phyloP scores from a whole-genome alignment of 2,888 invertebrate genomes.

The Brenthis daphne region DNA sequence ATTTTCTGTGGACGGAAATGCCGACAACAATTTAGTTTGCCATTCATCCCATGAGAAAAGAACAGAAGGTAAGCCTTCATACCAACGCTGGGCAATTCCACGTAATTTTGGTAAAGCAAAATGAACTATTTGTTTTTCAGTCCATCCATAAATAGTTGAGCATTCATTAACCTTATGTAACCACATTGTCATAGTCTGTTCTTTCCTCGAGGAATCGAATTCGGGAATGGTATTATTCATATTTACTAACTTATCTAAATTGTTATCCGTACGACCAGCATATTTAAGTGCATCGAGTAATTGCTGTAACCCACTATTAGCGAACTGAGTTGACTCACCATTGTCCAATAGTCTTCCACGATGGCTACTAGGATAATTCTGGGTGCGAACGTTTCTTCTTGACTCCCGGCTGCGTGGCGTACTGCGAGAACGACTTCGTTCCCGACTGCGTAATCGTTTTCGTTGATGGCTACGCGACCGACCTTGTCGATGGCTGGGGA shows the following conservation, averaged over 20 bases:
- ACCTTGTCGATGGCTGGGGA: no score
- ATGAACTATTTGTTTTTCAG: conserved; percentile 38
- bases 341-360: neutral
- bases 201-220: conserved; percentile 26
- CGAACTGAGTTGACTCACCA: no score
- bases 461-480: no score
- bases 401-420: neutral
- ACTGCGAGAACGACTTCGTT: no score
- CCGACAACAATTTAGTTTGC: conserved; percentile 41
- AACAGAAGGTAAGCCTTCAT: conserved; percentile 39
- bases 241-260: no score
- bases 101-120: conserved; percentile 37
- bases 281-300: no score
- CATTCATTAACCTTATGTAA: conserved; percentile 40
- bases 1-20: conserved; percentile 45
- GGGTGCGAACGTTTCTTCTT: neutral
- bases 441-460: no score
- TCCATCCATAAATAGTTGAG: conserved; percentile 41
- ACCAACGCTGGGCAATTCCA: conserved; percentile 45
- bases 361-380: no score
- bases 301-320: no score
- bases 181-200: conserved; percentile 37
- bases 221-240: conserved; percentile 23
- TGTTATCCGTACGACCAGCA: no score
- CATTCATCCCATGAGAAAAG: conserved; percentile 44